Base-by-base conservation (phyloP, 2,113 vertebrate species). In the Pseudopipra pipra region DNA sequence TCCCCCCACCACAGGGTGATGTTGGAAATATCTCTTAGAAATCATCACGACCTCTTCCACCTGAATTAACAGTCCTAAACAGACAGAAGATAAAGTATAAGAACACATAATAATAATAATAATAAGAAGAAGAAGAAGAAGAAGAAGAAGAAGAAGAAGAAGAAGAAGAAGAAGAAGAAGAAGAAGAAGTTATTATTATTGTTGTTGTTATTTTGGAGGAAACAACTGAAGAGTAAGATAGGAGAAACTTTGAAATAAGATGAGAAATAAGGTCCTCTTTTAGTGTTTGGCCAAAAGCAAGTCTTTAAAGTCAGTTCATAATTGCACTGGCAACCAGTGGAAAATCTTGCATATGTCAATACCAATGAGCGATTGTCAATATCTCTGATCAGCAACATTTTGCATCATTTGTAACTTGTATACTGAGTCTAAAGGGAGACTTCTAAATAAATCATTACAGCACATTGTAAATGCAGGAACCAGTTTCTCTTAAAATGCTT, bases 331-430 rank as follows among this genome's bases (percentile, higher is more conserved):
- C 76, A 89, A 87, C 49, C 61, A 67, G 65, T 94, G 75, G 55
- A 88, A 88, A 90, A 89, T 88, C 92, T 87, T 62, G 76, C 72
- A 39, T 66, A 68, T 78, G 95, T 95, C 97, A 97, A 96, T 97
- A 96, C 94, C 96, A 96, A 92, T 96, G 88, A 97, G 85, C 16
- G 59, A 96, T 95, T 96, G 96, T 94, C 97, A 96, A 97, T 97
- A 96, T 91, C 96, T 90, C 94, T 94, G 89, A 97, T 94, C 89
- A 96, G 95, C 85, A 96, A 89, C 89, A 96, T 96, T 97, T 96
- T 96, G 89, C 92, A 97, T 97, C 97, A 96, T 97, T 97, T 96
- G 96, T 96, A 96, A 94, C 92, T 95, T 93, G 92, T 92, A 91
- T 58, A 90, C 90, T 44, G 55, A 80, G 55, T 94, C 97, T 93